Percentiles rank a stretch among this genome's conserved stretches.
These are phyloP conservation scores for Pygmarrhopalites habei DNA, from an alignment of 1,140 invertebrate species.

Conservation along the genomic window DNA sequence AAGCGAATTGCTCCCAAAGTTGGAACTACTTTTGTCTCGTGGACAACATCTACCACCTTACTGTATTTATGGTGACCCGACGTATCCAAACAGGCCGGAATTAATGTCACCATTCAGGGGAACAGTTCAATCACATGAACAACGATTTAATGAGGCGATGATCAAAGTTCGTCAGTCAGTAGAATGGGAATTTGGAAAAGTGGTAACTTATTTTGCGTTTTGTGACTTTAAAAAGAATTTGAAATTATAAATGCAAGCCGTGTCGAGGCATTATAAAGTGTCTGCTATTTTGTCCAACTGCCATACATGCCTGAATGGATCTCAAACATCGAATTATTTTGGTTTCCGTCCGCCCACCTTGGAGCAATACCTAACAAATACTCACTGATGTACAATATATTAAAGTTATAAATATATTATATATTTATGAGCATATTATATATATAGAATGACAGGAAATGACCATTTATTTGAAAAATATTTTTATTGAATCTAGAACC, in stretches of 20 bases:
- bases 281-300: constrained; percentile 9
- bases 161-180: constrained; percentile 7
- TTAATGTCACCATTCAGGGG: constrained; percentile 17
- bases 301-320: constrained; percentile 11
- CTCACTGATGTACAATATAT: too few species aligned
- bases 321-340: constrained; percentile 14
- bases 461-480: too few species aligned
- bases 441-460: too few species aligned
- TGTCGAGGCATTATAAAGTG: constrained; percentile 5
- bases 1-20: neutral
- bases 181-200: constrained; percentile 17
- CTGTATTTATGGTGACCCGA: constrained; percentile 8
- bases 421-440: too few species aligned
- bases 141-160: constrained; percentile 3
- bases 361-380: too few species aligned
- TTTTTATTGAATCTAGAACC: too few species aligned
- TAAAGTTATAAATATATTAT: too few species aligned
- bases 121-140: neutral
- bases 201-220: constrained; percentile 5
- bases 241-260: neutral
- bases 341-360: too few species aligned
- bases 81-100: constrained; percentile 4
- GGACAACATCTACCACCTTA: too few species aligned
- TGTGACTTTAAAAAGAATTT: constrained; percentile 20
- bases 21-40: neutral